These are phyloP conservation scores for Plemyria rubiginata DNA, from an alignment of 2,888 invertebrate species.

Conservation along the genomic window DNA sequence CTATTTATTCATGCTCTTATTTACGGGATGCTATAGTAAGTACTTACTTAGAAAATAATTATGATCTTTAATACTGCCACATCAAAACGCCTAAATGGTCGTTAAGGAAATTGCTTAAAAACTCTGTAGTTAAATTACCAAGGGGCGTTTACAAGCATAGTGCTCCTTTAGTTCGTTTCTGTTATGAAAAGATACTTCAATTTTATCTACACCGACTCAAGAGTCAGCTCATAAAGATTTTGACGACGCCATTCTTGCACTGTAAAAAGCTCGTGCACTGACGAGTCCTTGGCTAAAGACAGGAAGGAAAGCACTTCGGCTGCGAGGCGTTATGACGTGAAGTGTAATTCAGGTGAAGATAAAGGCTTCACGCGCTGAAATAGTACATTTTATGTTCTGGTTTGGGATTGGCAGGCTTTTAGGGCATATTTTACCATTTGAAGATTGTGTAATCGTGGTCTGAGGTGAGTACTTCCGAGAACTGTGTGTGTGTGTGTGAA, in stretches of 20 bases:
- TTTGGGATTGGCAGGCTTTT: constrained; percentile 3
- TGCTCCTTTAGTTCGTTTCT: constrained; percentile 5
- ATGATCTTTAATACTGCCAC: neutral
- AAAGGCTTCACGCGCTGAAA: constrained; percentile 19
- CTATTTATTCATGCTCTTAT: neutral
- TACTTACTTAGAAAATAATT: neutral
- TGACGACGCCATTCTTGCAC: constrained; percentile 26
- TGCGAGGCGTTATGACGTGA: constrained; percentile 22
- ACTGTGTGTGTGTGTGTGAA: too few species aligned
- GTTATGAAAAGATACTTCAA: constrained; percentile 15
- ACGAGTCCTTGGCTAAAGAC: constrained; percentile 16
- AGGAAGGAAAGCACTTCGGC: constrained; percentile 26
- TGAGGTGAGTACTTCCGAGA: too few species aligned
- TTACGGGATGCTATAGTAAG: neutral
- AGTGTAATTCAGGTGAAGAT: constrained; percentile 24
- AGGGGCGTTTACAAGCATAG: neutral
- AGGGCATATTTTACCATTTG: neutral
- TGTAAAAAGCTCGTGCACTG: constrained; percentile 27
- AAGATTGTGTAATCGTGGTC: too few species aligned
- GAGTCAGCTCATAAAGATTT: constrained; percentile 23
- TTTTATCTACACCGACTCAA: neutral
- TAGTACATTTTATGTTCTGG: constrained; percentile 8
- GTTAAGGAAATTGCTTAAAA: neutral
- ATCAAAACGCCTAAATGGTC: neutral
- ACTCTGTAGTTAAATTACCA: neutral